Base-by-base conservation (phyloP, 2,797 vertebrate genomes). In the Enteromius argenteus region DNA sequence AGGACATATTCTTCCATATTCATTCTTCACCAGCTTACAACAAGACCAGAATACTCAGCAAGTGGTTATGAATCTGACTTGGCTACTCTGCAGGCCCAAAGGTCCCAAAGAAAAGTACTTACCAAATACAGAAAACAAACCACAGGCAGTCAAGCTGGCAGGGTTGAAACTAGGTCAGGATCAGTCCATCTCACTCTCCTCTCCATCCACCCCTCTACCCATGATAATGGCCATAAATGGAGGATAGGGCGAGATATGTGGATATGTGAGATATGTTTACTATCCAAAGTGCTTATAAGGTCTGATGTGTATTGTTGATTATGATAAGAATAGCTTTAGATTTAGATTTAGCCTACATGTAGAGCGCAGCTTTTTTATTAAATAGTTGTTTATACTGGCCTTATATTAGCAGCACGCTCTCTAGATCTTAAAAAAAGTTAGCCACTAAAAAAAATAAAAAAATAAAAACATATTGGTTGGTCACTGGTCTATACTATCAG, bases 151-250 rank as follows among this genome's bases (percentile, higher is more conserved):
- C 78, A 79, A 84, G 14, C 49, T 91, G 91, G 89, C 90, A 82
- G 73, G 75, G 32, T n/a, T 58, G 58, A 88, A 93, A 91, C 67
- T 91, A 89, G 90, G 90, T 92, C 91, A 91, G 39, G 27, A 62
- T 85, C 66, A 51, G 73, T 86, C 81, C 69, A 32, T 44, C 68
- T 46, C 42, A 15, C 75, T 37, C 37, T 46, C 71, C 64, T 74
- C 1, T 74, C 1, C 35, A n/a, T 21, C 83, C 37, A 58, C 77
- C 39, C 64, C 42, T 88, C 4, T 83, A 86, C 79, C 1, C 51
- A 69, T 77, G 75, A 64, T 4, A 72, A 49, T 71, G 30, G 11
- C 30, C 32, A 75, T 39, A 62, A 68, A 79, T 27, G 15, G n/a
- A 78, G 37, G 0, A 84, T 44, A 19, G 42, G 42, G 27, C 11